Conservation (phyloP, 2,888 invertebrate genomes). For the Cyaniris semiargus region DNA sequence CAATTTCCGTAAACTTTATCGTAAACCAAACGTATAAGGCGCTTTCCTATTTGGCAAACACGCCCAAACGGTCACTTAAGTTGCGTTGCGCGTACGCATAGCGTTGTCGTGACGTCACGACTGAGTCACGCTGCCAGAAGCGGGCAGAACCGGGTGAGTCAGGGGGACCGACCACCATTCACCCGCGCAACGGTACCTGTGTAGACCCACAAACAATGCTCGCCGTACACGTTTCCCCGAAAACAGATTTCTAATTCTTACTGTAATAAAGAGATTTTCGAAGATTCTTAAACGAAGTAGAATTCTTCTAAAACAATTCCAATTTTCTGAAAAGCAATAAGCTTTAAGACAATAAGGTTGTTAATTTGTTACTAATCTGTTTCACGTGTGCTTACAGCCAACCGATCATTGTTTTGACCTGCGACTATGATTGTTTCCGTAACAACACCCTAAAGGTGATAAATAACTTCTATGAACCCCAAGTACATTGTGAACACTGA, state of each 20-base stretch:
- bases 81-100: conserved; percentile 32
- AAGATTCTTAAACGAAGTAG: not conserved
- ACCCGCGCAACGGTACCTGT: conserved; percentile 20
- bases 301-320: too few relatives aligned
- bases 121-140: conserved; percentile 32
- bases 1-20: not conserved
- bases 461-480: not conserved
- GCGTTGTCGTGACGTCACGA: conserved; percentile 35
- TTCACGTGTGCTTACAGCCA: not conserved
- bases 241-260: not conserved
- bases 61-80: conserved; percentile 24
- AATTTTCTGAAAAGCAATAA: not conserved
- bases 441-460: not conserved
- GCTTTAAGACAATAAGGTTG: not conserved
- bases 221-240: not conserved
- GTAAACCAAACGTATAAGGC: not conserved
- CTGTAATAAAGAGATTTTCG: not conserved
- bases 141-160: not conserved
- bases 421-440: not conserved
- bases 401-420: not conserved
- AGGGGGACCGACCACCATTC: conserved; percentile 34
- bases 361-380: not conserved
- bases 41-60: not conserved
- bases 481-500: not conserved
- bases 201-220: not conserved